phyloP scores from a whole-genome alignment of 2,797 vertebrate genomes.

The Odontamblyopus rebecca region DNA sequence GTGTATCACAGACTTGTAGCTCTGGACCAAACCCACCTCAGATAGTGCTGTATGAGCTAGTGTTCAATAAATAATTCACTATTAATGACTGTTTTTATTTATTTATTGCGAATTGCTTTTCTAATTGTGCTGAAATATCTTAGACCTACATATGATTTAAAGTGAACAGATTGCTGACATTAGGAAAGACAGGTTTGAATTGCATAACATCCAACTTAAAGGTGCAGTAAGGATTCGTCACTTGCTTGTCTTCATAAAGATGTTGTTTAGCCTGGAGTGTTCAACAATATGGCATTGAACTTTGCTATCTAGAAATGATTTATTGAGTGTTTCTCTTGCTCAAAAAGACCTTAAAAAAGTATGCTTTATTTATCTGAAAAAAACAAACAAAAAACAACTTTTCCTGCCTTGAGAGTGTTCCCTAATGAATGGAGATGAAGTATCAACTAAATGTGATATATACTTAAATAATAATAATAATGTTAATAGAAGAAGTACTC shows the following conservation, averaged over 20 bases:
- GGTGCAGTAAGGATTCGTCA: too few relatives aligned
- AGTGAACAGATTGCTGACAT: neutral
- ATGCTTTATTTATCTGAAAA: too few relatives aligned
- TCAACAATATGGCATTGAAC: too few relatives aligned
- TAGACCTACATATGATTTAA: neutral
- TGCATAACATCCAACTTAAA: neutral
- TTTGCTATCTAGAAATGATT: too few relatives aligned
- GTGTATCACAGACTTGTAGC: slow-evolving; percentile 4
- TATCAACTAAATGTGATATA: neutral
- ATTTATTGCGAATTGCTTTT: slow-evolving; percentile 12
- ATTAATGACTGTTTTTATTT: slow-evolving; percentile 16
- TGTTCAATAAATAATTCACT: slow-evolving; percentile 59
- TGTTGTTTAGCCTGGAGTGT: too few relatives aligned
- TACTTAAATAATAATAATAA: too few relatives aligned
- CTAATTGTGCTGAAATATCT: neutral
- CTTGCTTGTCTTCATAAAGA: too few relatives aligned
- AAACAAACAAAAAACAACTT: too few relatives aligned
- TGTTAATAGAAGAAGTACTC: too few relatives aligned
- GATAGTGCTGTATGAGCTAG: slow-evolving; percentile 40
- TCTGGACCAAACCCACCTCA: slow-evolving; percentile 15
- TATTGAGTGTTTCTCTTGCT: too few relatives aligned
- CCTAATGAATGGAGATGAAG: neutral
- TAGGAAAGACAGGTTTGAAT: neutral
- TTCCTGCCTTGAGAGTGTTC: neutral
- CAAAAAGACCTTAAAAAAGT: too few relatives aligned